phyloP scores from a whole-genome alignment of 2,888 invertebrate species.

The Neoascia interrupta region DNA sequence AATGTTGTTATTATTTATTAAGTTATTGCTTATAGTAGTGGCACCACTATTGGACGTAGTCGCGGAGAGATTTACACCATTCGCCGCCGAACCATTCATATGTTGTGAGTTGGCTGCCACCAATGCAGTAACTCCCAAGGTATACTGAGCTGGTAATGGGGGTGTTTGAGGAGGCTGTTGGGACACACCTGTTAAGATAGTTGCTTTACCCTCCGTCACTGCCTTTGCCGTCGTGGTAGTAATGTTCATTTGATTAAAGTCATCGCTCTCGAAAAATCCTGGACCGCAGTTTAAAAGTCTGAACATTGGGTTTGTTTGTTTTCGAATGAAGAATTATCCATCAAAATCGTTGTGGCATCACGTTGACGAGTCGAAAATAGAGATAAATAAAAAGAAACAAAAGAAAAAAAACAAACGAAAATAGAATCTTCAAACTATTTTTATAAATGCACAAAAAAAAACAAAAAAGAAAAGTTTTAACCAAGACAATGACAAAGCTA shows the following conservation, averaged over 20 bases:
- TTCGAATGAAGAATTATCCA: conserved; percentile 34
- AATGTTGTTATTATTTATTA: conserved; percentile 48
- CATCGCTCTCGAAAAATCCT: conserved; percentile 57
- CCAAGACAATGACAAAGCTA: too few species aligned
- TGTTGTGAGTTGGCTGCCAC: conserved; percentile 70
- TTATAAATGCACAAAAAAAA: not conserved
- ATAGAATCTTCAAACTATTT: conserved; percentile 55
- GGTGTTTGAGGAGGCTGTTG: conserved; percentile 76
- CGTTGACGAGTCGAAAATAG: conserved; percentile 43
- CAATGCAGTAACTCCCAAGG: conserved; percentile 54
- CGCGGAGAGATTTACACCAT: conserved; percentile 40
- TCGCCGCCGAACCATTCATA: conserved; percentile 74
- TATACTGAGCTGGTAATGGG: conserved; percentile 74
- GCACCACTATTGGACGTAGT: not conserved
- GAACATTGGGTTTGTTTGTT: conserved; percentile 8
- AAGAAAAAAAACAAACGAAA: conserved; percentile 54
- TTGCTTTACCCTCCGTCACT: conserved; percentile 30
- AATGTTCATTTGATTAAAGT: conserved; percentile 58
- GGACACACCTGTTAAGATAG: conserved; percentile 44
- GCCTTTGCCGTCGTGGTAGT: conserved; percentile 31
- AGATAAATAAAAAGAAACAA: conserved; percentile 60
- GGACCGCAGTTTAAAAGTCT: conserved; percentile 62
- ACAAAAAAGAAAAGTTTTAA: too few species aligned
- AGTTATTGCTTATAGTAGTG: conserved; percentile 25
- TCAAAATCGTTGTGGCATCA: conserved; percentile 39